Evolutionary conservation across 2,113 vertebrate species (phyloP).

Genomic region (Arothron firmamentum): DNA sequence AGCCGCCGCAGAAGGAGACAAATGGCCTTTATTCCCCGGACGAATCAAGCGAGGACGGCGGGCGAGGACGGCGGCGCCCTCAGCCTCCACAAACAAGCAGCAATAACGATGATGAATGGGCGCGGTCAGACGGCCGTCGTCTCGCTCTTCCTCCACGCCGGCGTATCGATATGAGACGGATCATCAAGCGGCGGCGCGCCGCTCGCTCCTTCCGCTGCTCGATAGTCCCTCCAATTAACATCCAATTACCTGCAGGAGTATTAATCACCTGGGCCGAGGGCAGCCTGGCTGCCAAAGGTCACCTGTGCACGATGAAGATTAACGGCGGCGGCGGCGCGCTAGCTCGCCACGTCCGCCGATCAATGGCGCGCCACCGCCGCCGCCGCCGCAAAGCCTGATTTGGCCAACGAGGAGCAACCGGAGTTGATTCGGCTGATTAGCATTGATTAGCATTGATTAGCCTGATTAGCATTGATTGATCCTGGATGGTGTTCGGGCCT

Average conservation of each 20-base stretch:
- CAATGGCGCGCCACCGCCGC: no score
- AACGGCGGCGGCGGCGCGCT: no score
- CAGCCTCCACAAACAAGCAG: conserved; percentile 19
- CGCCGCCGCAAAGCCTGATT: no score
- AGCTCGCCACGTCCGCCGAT: no score
- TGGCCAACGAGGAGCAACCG: no score
- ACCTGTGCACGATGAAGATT: conserved; percentile 64
- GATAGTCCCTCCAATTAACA: conserved; percentile 73
- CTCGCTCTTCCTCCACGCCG: conserved; percentile 28
- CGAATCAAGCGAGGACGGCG: neutral
- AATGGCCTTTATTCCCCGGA: conserved; percentile 10
- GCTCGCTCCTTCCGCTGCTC: conserved; percentile 55
- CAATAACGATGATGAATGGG: conserved; percentile 57
- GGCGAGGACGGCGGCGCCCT: neutral
- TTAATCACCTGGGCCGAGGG: conserved; percentile 62
- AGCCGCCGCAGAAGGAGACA: neutral
- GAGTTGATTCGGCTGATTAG: no score
- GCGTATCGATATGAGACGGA: conserved; percentile 56
- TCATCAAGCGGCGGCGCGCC: conserved; percentile 44
- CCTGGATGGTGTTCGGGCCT: no score
- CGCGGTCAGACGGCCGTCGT: conserved; percentile 39
- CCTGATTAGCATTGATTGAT: no score
- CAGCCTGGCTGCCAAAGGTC: conserved; percentile 64
- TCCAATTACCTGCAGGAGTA: conserved; percentile 59
- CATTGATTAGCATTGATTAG: no score